Conservation (phyloP, 2,113 vertebrate genomes). For the Petroica traversi region DNA sequence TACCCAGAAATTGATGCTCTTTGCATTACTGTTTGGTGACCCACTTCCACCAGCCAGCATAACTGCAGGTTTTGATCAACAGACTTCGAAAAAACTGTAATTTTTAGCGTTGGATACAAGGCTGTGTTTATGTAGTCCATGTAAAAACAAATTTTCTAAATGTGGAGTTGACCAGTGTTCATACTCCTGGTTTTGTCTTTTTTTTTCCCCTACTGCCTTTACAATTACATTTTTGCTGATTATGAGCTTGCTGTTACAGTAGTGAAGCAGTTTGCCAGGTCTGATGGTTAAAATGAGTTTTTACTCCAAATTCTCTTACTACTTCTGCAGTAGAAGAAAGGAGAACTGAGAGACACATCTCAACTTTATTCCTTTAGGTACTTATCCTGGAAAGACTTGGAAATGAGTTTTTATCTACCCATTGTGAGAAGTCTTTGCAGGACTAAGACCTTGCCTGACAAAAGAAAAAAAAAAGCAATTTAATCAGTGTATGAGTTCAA, state of each 20-base stretch:
- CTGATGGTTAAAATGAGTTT: background rate
- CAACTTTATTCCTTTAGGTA: background rate
- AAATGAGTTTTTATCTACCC: background rate
- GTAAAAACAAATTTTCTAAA: background rate
- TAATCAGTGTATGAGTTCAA: background rate
- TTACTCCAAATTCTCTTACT: background rate
- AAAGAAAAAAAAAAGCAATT: background rate
- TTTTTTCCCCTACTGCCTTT: background rate
- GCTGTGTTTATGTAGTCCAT: background rate
- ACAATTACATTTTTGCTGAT: background rate
- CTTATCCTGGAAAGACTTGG: background rate
- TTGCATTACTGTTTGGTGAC: background rate
- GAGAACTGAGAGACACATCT: background rate
- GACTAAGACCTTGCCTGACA: background rate
- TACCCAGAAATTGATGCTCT: background rate
- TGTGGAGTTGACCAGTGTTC: background rate
- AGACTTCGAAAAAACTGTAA: background rate
- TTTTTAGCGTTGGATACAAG: background rate
- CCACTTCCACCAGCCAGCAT: background rate
- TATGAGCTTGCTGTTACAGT: background rate
- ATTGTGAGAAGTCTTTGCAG: slow-evolving; percentile 29
- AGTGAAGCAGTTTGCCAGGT: background rate
- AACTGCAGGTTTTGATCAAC: background rate
- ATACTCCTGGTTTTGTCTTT: background rate
- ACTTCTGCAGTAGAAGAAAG: background rate